Evolutionary conservation across 2,113 vertebrate genomes (phyloP), one percentile per base, ranked within the genome.

Genomic region (Dicrurus megarhynchus): DNA sequence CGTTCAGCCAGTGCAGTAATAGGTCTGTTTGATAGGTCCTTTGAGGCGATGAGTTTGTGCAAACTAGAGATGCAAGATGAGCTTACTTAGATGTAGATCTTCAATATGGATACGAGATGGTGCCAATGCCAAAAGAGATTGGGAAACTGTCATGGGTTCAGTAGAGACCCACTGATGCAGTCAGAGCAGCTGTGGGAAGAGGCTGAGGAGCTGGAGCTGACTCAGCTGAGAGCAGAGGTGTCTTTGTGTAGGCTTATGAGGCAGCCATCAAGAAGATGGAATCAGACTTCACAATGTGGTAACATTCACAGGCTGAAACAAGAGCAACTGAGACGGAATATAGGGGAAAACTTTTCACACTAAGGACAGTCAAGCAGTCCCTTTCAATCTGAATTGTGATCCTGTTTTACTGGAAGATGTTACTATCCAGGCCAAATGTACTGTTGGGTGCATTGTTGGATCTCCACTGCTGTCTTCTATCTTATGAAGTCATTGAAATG

Each of bases 191-290:
- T 35, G n/a, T 71, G 53, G 27, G 28, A 52, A 71, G 47, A 76
- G 41, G 33, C 33, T 65, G 46, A 74, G 65, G 55, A 35, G 28
- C 60, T 11, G 3, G 11, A 77, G 49, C 35, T 84, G 68, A 44
- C 78, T 87, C 42, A 90, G 46, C 53, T 37, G 74, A 47, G 30
- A 92, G 68, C 42, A 71, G 33, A 41, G 41, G 28, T 41, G 57
- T 28, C 53, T 53, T 53, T 44, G 22, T 0, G 0, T 23, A 16
- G 8, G 17, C 15, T 12, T 68, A 13, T 17, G 30, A 69, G n/a
- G 35, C 30, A 64, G 60, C 61, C 50, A 11, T 74, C 26, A 26
- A 46, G 28, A 61, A 82, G 57, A 49, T 68, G 59, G 28, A 76
- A 61, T 39, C 57, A 33, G 37, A 21, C 11, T 52, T 69, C 55